Base-by-base conservation (phyloP, 64 coral and sea anemone genomes). In the Actinia equina region DNA sequence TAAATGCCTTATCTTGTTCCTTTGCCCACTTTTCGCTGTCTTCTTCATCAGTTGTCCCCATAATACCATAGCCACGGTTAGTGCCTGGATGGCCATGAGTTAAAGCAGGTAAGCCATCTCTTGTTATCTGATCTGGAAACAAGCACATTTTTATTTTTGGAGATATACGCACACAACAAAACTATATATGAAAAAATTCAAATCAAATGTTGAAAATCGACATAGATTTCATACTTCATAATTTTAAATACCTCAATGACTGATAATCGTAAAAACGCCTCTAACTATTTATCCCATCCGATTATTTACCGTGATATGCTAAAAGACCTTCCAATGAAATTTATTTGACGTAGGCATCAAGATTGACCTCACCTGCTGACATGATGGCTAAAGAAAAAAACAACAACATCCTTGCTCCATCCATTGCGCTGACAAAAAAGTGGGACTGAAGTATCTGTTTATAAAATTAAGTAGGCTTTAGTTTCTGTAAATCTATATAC, bases 21-120 rank as follows among this genome's bases (percentile, higher is more conserved):
- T 85, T 55, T 43, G 43, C 90, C 90, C 90, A 92, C 37, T 83
- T 87, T 82, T 59, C 85, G 25, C 90, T 92, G 45, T 92, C 90
- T 86, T 92, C 90, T 54, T 87, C 86, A 46, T 92, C 90, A 17
- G 90, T 87, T 70, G 63, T 83, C 13, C 90, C 90, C 80, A 92
- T 71, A 19, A 92, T 74, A 16, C 69, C 69, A 74, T 74, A 74
- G n/a, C 69, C 69, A 30, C 69, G 37, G 26, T 16, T 74, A 13
- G 69, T 41, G 13, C 69, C 69, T 9, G 69, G 69, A 74, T 30
- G 26, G 2, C 26, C 69, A 37, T 74, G 2, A 0, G 26, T 15
- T 13, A 74, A 30, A 74, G 69, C 69, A 13, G 69, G 26, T 15
- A 74, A 74, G 23, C 23, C 26, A 11, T 13, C 23, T 26, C 25